These are phyloP conservation scores for Acanthaster planci DNA, from an alignment of 35 echinoderm and acorn worm species.

Conservation along the genomic window DNA sequence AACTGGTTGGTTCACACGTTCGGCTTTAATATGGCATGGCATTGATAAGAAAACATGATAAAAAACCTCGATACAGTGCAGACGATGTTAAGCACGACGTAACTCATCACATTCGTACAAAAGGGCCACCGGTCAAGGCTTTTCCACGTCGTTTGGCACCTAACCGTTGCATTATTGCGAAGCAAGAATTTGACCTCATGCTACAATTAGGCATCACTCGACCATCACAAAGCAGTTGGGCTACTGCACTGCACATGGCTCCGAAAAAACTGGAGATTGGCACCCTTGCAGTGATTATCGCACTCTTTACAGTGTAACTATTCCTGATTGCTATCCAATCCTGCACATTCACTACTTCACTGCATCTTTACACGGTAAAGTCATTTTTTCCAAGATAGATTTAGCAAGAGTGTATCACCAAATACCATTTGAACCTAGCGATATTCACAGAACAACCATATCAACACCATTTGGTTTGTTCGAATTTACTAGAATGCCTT, in stretches of 20 bases:
- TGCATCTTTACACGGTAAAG: constrained; percentile 21
- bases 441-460: constrained; percentile 53
- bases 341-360: constrained; percentile 55
- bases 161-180: constrained; percentile 28
- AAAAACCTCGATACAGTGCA: too few relatives aligned
- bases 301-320: constrained; percentile 42
- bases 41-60: too few relatives aligned
- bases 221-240: constrained; percentile 45
- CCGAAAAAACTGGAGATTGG: constrained; percentile 64
- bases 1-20: too few relatives aligned
- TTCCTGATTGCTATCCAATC: constrained; percentile 61
- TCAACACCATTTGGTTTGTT: constrained; percentile 58
- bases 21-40: too few relatives aligned
- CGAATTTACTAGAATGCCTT: constrained; percentile 60
- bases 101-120: background rate
- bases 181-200: constrained; percentile 61
- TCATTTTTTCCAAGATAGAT: constrained; percentile 54
- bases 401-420: constrained; percentile 64
- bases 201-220: constrained; percentile 52
- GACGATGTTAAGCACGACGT: constrained; percentile 28
- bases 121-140: too few relatives aligned
- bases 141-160: constrained; percentile 25
- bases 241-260: constrained; percentile 65
- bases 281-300: constrained; percentile 47
- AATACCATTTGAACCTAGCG: constrained; percentile 51